Evolutionary conservation across 2,888 invertebrate species (phyloP), one percentile per base, ranked within the genome.

Genomic region (Frankliniella intonsa): DNA sequence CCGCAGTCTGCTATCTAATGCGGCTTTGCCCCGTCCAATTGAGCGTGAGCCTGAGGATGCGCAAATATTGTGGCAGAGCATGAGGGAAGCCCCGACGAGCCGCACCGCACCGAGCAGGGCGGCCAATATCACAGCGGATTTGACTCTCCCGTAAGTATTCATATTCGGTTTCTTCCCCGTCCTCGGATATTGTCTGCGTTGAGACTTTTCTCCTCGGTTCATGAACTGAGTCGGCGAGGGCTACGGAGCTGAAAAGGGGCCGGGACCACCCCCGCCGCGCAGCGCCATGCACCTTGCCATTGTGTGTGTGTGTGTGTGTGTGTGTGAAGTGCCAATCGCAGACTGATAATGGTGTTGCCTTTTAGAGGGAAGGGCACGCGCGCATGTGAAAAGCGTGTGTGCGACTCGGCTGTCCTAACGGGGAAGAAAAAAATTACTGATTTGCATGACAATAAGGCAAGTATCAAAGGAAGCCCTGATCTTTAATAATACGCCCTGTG

Each of bases 401-500:
- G 55, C 19, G 55, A 5, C 17, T 55, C 55, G 17, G 55, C 55
- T 19, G 55, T 17, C 55, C 19, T 19, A 5, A 55, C 55, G 55
- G 22, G 69, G 69, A n/a, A 22, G 19, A 69, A 69, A 69, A 69
- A 69, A n/a, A 69, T 22, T 22, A 22, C 69, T 69, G 11, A 69
- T 69, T 69, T 69, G 69, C 69, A 69, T 69, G 69, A 69, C n/a
- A 69, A 69, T 19, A 69, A 69, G 22, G 22, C 11, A 69, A 69
- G 69, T 22, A 69, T 19, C 69, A 69, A 69, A 55, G 55, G 55
- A 55, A 22, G 22, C n/a, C 22, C 69, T 69, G 22, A 69, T 69
- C 69, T 22, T 69, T 11, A 38, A 69, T 69, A 69, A 69, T 69
- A 22, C 69, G n/a, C 69, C 22, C 17, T 19, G 14, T 55, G 55